Base-by-base conservation (phyloP, 2,888 invertebrate species). In the Ryuthela nishihirai region DNA sequence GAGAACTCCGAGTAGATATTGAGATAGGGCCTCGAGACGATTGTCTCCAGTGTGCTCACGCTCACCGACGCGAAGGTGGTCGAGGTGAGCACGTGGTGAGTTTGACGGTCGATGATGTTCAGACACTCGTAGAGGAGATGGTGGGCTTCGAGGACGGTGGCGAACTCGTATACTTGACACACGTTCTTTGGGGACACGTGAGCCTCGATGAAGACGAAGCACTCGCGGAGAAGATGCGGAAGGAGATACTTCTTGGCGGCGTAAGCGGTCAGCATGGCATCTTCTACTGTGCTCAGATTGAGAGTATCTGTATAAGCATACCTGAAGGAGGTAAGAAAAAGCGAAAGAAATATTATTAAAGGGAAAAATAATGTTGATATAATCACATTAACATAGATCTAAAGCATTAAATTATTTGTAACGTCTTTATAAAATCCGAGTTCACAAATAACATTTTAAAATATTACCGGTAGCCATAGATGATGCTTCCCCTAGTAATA, bases 231-330 rank as follows among this genome's bases (percentile, higher is more conserved):
- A 5, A 68, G 56, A 48, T 68, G 68, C 2, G 68, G 68, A 1
- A 68, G 42, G 20, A 68, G 59, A 42, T 68, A 68, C 45, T 68
- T 68, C 50, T 68, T 68, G 53, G 68, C 67, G 3, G 68, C 67
- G 38, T 66, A 65, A 23, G 68, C 68, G n/a, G 68, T 68, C 21
- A 68, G 47, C 68, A 68, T 68, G n/a, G 68, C 67, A 61, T 68
- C 68, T 47, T 68, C 68, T 2, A 68, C 68, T 3, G 65, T 64
- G 7, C 59, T 49, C 5, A 68, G 50, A 25, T 68, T 68, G 3
- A 68, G 39, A 17, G 67, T 64, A 40, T 67, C 67, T 17, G 68
- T 68, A 45, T 68, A 68, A 4, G 68, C 68, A 46, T 68, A 68
- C 35, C 68, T 62, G 15, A 6, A 1, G n/a, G n/a, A n/a, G n/a